phyloP scores from a whole-genome alignment of 2,797 vertebrate genomes.

The Hemitrygon akajei region DNA sequence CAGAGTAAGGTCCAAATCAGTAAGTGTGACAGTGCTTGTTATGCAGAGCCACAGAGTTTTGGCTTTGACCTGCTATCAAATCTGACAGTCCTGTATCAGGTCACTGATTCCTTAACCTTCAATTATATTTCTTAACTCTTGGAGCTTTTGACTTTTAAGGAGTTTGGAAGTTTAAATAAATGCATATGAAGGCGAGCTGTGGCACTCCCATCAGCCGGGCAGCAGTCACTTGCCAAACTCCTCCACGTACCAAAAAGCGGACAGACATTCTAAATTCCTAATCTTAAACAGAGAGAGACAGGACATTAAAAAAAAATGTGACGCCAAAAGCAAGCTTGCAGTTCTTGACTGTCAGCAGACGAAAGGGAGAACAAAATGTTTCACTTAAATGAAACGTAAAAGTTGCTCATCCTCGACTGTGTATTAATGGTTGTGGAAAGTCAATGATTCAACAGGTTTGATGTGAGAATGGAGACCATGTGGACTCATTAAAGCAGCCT shows the following conservation, averaged over 20 bases:
- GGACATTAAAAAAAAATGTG: neutral
- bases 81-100: conserved; percentile 31
- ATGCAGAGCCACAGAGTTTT: conserved; percentile 55
- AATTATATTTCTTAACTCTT: conserved; percentile 18
- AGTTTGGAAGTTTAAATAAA: neutral
- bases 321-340: conserved; percentile 25
- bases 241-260: neutral
- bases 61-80: conserved; percentile 41
- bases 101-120: conserved; percentile 29
- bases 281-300: neutral
- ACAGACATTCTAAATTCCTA: neutral
- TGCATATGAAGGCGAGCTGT: too few species aligned
- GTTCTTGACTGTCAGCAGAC: conserved; percentile 26
- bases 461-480: conserved; percentile 15
- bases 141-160: too few species aligned
- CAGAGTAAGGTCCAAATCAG: conserved; percentile 79
- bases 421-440: conserved; percentile 6
- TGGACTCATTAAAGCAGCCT: neutral
- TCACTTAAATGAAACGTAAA: conserved; percentile 33
- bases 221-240: neutral
- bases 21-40: conserved; percentile 75
- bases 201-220: too few species aligned
- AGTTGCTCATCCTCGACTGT: conserved; percentile 33
- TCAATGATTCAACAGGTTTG: conserved; percentile 35
- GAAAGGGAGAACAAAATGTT: conserved; percentile 33